These are phyloP conservation scores for Drosophila pseudotakahashii DNA, from an alignment of 2,888 invertebrate species.

Conservation along the genomic window DNA sequence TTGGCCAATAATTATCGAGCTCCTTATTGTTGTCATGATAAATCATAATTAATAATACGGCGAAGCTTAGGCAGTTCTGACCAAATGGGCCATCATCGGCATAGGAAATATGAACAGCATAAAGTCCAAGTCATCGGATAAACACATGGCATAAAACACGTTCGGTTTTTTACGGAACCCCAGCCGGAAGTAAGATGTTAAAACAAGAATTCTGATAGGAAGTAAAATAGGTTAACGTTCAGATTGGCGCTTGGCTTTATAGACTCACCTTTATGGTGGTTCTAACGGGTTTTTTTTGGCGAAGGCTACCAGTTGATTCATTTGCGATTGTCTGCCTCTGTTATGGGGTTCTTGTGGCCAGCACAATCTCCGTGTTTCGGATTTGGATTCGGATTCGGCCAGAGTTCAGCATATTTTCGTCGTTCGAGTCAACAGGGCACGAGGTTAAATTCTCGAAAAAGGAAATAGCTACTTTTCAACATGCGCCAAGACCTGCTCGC, in stretches of 20 bases:
- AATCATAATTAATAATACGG: slow-evolving; percentile 28
- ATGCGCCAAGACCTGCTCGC: slow-evolving; percentile 24
- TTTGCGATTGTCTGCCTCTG: slow-evolving; percentile 35
- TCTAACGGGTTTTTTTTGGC: slow-evolving; percentile 42
- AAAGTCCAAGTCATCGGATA: slow-evolving; percentile 42
- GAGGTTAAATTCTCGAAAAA: slow-evolving; percentile 67
- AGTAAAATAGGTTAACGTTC: slow-evolving; percentile 80
- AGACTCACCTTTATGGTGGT: slow-evolving; percentile 34
- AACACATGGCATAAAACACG: slow-evolving; percentile 72
- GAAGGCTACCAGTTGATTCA: slow-evolving; percentile 60
- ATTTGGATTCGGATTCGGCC: slow-evolving; percentile 24
- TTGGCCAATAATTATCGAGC: slow-evolving; percentile 52
- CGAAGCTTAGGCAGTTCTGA: slow-evolving; percentile 42
- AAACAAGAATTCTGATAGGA: slow-evolving; percentile 70
- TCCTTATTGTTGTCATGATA: slow-evolving; percentile 50
- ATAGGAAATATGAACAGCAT: slow-evolving; percentile 19
- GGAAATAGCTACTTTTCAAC: slow-evolving; percentile 56
- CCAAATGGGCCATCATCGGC: slow-evolving; percentile 59
- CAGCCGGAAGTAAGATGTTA: slow-evolving; percentile 60
- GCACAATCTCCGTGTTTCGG: slow-evolving; percentile 10
- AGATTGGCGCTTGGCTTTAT: slow-evolving; percentile 56
- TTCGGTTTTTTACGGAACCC: slow-evolving; percentile 40
- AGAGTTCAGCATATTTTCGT: slow-evolving; percentile 58
- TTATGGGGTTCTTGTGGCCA: slow-evolving; percentile 10
- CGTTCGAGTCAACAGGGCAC: slow-evolving; percentile 78